Evolutionary conservation across 2,113 vertebrate species (phyloP).

Genomic region (Benitochromis conjunctus): DNA sequence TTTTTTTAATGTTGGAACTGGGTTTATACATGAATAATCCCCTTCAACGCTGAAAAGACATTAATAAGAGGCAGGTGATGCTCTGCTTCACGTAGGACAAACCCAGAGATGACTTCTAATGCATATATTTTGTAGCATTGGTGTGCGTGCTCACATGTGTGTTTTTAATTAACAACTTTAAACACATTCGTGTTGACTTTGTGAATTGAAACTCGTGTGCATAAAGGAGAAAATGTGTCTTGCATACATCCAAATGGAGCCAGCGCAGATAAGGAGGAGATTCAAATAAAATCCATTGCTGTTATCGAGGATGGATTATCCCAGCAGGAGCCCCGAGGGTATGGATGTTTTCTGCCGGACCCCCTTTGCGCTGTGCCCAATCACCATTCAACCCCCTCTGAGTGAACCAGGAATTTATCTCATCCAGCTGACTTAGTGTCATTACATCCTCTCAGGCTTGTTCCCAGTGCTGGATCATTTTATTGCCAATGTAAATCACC

Average conservation of each 20-base stretch:
- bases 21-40: background rate
- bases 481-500: background rate
- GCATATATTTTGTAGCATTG: background rate
- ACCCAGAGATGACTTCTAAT: background rate
- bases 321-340: background rate
- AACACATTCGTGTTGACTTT: constrained; percentile 40
- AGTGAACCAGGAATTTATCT: background rate
- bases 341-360: background rate
- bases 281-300: constrained; percentile 33
- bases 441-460: background rate
- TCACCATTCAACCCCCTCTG: background rate
- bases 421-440: background rate
- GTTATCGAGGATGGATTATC: constrained; percentile 24
- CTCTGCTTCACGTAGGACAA: background rate
- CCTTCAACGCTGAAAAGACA: background rate
- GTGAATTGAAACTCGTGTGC: constrained; percentile 16
- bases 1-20: background rate
- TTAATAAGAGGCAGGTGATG: background rate
- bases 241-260: constrained; percentile 6
- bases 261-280: constrained; percentile 25
- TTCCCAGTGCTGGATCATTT: background rate
- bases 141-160: background rate
- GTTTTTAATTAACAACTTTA: constrained; percentile 53
- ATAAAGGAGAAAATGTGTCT: constrained; percentile 20
- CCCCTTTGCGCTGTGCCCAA: background rate